Evolutionary conservation across 2,113 vertebrate species (phyloP), one percentile per base, ranked within the genome.

Genomic region (Dinomys branickii): DNA sequence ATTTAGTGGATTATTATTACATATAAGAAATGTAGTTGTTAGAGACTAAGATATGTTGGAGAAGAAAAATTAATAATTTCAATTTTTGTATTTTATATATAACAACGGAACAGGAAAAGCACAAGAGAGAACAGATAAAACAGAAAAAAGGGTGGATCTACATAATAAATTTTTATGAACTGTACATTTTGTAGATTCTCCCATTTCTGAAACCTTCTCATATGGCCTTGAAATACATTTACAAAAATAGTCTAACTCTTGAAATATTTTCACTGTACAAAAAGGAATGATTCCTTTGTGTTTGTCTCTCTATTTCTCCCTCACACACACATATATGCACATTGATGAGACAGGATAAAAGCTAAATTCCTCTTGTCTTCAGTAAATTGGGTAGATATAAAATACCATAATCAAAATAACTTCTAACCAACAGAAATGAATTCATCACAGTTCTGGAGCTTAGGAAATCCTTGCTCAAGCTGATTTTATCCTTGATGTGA

Each of bases 131-230:
- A 35, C 81, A 1, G 0, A 35, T 54, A 47, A 85, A 84, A n/a
- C n/a, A n/a, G n/a, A n/a, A n/a, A 59, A 82, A 90, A 78, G 0
- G 0, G 24, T 54, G 13, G 11, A 1, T 83, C 67, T 83, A 35
- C 4, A 85, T 44, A 50, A 67, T 44, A 71, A 50, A 58, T 20
- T 44, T 61, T 77, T 65, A 73, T 8, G 16, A 50, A 28, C 94
- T 59, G 92, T 50, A 50, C 30, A 14, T 28, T 87, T 85, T 47
- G 54, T n/a, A 35, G 19, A 1, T 86, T 28, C 14, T 28, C 50
- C 24, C 5, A 83, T 58, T 87, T 92, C 67, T n/a, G 63, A 86
- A 95, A 65, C 50, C 6, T 90, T 67, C 54, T 93, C 5, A 94
- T 5, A 65, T 0, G 83, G 38, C 30, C 6, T 69, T 61, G 11